These are phyloP conservation scores for Ormyrus pomaceus DNA, from an alignment of 2,888 invertebrate genomes.

Conservation along the genomic window DNA sequence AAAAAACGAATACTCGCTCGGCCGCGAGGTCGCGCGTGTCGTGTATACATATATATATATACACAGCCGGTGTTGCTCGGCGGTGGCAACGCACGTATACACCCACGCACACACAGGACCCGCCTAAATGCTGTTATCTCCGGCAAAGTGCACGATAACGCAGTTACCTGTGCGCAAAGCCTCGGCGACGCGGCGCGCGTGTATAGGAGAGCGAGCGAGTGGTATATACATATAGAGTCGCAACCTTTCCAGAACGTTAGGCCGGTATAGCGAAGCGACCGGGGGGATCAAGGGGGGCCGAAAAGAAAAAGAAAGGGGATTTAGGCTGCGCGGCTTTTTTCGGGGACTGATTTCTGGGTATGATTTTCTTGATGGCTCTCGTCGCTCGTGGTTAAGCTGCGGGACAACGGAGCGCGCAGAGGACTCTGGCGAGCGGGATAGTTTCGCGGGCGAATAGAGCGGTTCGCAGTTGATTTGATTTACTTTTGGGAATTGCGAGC, in stretches of 20 bases:
- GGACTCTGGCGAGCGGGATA: neutral
- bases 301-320: neutral
- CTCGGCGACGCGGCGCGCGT: constrained; percentile 33
- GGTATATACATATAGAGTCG: neutral
- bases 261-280: neutral
- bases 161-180: constrained; percentile 67
- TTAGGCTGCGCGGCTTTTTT: neutral
- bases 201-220: no score
- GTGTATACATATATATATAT: neutral
- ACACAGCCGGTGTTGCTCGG: no score
- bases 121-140: constrained; percentile 57
- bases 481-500: no score
- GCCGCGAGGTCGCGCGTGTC: neutral
- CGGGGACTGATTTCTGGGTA: constrained; percentile 18
- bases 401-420: neutral
- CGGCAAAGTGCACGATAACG: constrained; percentile 74
- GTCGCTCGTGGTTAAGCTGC: neutral
- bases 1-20: constrained; percentile 22
- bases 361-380: constrained; percentile 1
- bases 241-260: constrained; percentile 9
- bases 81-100: neutral
- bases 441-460: no score
- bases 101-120: neutral
- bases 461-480: no score
- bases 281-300: constrained; percentile 4